phyloP scores from a whole-genome alignment of 1,140 invertebrate species.

The Pseudomyrmex dendroicus region DNA sequence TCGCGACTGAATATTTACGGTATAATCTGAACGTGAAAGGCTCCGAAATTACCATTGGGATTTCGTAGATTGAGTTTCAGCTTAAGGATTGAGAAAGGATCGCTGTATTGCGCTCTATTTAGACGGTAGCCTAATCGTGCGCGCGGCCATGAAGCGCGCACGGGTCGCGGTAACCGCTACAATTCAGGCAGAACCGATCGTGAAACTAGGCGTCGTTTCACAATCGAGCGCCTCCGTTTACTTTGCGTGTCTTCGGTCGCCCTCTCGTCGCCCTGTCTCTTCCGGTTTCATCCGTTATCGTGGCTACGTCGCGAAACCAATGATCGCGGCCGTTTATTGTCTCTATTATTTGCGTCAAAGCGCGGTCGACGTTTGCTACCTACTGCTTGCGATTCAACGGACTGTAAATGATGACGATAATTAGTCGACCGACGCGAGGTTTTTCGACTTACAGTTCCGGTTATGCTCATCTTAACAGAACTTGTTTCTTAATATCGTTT shows the following conservation, averaged over 20 bases:
- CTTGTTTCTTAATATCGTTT: background rate
- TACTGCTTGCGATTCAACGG: conserved; percentile 6
- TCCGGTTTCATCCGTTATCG: conserved; percentile 32
- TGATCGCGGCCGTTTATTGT: conserved; percentile 5
- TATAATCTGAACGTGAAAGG: too few relatives aligned
- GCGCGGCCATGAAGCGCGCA: conserved; percentile 47
- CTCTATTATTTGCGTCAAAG: conserved; percentile 28
- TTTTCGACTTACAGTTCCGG: background rate
- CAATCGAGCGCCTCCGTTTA: conserved; percentile 49
- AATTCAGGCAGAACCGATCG: conserved; percentile 68
- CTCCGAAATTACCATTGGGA: background rate
- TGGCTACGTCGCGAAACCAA: conserved; percentile 19
- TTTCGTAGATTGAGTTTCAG: conserved; percentile 14
- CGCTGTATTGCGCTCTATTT: conserved; percentile 27
- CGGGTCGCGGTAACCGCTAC: conserved; percentile 47
- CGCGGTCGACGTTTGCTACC: conserved; percentile 19
- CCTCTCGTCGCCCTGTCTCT: background rate
- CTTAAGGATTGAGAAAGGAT: conserved; percentile 20
- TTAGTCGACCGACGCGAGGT: conserved; percentile 39
- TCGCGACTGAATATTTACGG: background rate
- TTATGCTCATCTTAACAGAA: background rate
- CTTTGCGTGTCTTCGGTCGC: background rate
- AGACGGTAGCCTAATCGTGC: conserved; percentile 67
- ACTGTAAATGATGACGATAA: conserved; percentile 42
- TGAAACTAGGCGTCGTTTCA: conserved; percentile 52